phyloP scores from a whole-genome alignment of 1,140 invertebrate genomes.

The Brachionus plicatilis region DNA sequence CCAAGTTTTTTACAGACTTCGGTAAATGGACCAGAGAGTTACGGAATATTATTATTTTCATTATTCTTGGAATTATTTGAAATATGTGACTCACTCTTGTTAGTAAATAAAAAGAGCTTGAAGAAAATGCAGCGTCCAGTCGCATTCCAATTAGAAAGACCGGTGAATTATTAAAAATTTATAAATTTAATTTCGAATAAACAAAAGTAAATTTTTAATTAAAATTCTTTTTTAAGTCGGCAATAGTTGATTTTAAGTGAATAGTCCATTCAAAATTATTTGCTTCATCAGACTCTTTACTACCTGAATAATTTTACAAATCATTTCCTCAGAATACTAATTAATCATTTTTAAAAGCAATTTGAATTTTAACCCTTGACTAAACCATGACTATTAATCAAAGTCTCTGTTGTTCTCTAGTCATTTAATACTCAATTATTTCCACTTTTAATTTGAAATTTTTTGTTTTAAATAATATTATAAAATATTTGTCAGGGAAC shows the following conservation, averaged over 20 bases:
- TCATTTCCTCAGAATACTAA: not conserved
- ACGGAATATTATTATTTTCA: not conserved
- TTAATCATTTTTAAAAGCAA: not conserved
- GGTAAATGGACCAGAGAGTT: not conserved
- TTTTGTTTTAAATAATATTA: no score
- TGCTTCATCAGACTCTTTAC: not conserved
- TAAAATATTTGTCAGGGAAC: no score
- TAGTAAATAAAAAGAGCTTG: not conserved
- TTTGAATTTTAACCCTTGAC: not conserved
- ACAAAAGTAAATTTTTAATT: not conserved
- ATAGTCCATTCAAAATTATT: not conserved
- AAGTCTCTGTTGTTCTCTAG: not conserved
- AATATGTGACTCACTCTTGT: not conserved
- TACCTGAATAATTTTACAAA: not conserved
- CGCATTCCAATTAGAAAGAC: not conserved
- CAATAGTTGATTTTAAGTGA: not conserved
- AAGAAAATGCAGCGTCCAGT: not conserved
- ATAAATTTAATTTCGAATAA: not conserved
- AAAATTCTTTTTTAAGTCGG: not conserved
- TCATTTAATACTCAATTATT: no score
- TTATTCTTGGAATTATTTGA: not conserved
- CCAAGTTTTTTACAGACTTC: not conserved
- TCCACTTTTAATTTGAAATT: no score
- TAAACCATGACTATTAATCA: not conserved
- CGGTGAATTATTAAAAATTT: not conserved